Evolutionary conservation across 2,888 invertebrate genomes (phyloP).

Genomic region (Amblyteles armatorius): DNA sequence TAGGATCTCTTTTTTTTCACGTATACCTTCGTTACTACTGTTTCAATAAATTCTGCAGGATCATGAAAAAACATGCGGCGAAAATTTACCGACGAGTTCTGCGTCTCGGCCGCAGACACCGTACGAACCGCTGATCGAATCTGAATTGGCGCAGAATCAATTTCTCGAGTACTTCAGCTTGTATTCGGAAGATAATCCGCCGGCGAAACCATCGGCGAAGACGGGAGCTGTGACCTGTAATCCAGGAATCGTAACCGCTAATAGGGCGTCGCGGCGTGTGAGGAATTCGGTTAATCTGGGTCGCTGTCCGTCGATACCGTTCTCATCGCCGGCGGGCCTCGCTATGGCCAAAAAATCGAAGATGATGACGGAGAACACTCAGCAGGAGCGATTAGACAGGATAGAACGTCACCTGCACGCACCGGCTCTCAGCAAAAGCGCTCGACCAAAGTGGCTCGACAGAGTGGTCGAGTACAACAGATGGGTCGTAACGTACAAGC

Average conservation of each 20-base stretch:
- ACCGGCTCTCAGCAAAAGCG: conserved; percentile 80
- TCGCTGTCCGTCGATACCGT: conserved; percentile 85
- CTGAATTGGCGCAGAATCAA: conserved; percentile 81
- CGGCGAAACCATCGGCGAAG: conserved; percentile 24
- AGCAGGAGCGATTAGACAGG: conserved; percentile 86
- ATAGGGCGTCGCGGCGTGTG: conserved; percentile 83
- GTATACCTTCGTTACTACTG: conserved; percentile 14
- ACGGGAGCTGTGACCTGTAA: conserved; percentile 31
- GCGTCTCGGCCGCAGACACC: conserved; percentile 84
- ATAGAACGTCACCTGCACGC: conserved; percentile 85
- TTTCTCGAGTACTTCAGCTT: conserved; percentile 86
- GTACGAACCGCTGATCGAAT: conserved; percentile 70
- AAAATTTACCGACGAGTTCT: conserved; percentile 81
- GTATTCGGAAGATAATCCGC: conserved; percentile 72
- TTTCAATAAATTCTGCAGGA: conserved; percentile 79
- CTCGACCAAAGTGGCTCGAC: conserved; percentile 81
- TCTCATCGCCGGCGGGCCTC: conserved; percentile 86
- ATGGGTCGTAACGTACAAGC: conserved; percentile 81
- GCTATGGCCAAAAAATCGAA: conserved; percentile 85
- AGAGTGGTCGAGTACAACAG: conserved; percentile 75
- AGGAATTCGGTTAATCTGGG: conserved; percentile 84
- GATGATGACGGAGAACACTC: conserved; percentile 84
- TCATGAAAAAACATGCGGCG: conserved; percentile 85
- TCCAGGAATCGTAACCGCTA: conserved; percentile 62
- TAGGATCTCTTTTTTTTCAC: not conserved